Conservation (phyloP, 2,113 vertebrate genomes). For the Ornithorhynchus anatinus region DNA sequence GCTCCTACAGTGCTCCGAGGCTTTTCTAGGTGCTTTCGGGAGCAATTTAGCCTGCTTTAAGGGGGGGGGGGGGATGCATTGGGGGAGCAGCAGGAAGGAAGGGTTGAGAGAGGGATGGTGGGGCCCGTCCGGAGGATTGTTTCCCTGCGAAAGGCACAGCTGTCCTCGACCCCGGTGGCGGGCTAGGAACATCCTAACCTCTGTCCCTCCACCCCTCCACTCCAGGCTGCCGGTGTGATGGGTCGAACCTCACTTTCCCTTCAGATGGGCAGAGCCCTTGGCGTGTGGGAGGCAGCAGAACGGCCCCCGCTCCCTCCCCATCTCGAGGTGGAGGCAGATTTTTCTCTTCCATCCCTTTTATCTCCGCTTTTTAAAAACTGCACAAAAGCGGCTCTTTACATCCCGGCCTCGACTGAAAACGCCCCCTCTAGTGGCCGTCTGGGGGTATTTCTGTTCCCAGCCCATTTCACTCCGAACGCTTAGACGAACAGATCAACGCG, state of each 20-base stretch:
- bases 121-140: background rate
- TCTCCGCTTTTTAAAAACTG: background rate
- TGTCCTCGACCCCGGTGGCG: background rate
- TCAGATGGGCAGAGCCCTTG: background rate
- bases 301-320: background rate
- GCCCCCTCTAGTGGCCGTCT: constrained; percentile 52
- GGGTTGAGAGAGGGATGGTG: background rate
- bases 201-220: background rate
- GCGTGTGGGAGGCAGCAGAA: background rate
- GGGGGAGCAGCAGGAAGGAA: background rate
- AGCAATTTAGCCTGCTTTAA: constrained; percentile 10
- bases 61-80: background rate
- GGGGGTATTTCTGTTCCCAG: constrained; percentile 16
- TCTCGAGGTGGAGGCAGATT: constrained; percentile 13
- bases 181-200: background rate
- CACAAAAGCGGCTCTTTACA: constrained; percentile 27
- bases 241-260: background rate
- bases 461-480: background rate
- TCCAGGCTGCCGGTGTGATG: background rate
- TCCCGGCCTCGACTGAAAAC: constrained; percentile 14
- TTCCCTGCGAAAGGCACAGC: background rate
- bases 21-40: background rate
- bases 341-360: constrained; percentile 11
- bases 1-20: too few relatives aligned
- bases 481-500: accelerated